Conservation (phyloP, 1,140 invertebrate genomes). For the Euura lappo region DNA sequence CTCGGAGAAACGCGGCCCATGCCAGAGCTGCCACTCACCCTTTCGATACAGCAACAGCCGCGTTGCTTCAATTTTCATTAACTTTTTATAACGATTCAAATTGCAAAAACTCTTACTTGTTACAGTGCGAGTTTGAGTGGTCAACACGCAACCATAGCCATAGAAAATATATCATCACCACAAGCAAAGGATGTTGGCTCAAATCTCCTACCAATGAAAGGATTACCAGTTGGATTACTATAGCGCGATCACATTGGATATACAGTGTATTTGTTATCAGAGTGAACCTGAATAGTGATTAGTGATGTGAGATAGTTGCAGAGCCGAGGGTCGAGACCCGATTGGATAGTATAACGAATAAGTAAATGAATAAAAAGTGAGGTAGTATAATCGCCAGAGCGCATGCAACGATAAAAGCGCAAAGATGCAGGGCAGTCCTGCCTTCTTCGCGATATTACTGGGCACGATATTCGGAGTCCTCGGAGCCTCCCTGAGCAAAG, state of each 20-base stretch:
- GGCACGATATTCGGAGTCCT: conserved; percentile 72
- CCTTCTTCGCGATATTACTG: conserved; percentile 64
- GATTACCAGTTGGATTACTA: conserved; percentile 12
- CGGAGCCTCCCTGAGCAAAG: conserved; percentile 72
- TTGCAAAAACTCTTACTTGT: not conserved
- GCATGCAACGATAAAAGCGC: conserved; percentile 24
- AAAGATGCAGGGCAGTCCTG: conserved; percentile 57
- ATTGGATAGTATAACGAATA: not conserved
- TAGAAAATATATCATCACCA: too few relatives aligned
- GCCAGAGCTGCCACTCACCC: conserved; percentile 28
- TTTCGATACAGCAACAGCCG: conserved; percentile 17
- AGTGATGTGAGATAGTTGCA: conserved; percentile 34
- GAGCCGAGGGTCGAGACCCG: conserved; percentile 35
- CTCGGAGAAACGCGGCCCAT: conserved; percentile 50
- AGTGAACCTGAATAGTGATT: conserved; percentile 21
- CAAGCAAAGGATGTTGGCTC: not conserved
- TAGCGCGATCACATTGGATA: not conserved
- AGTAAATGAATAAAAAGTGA: conserved; percentile 7
- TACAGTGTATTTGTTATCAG: not conserved
- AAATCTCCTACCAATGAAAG: not conserved
- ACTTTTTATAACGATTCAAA: not conserved
- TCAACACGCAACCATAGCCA: not conserved
- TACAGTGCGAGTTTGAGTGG: conserved; percentile 3
- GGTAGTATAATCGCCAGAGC: not conserved
- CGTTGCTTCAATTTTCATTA: not conserved